phyloP scores from a whole-genome alignment of 2,888 invertebrate genomes.

The Drosophila eohydei region DNA sequence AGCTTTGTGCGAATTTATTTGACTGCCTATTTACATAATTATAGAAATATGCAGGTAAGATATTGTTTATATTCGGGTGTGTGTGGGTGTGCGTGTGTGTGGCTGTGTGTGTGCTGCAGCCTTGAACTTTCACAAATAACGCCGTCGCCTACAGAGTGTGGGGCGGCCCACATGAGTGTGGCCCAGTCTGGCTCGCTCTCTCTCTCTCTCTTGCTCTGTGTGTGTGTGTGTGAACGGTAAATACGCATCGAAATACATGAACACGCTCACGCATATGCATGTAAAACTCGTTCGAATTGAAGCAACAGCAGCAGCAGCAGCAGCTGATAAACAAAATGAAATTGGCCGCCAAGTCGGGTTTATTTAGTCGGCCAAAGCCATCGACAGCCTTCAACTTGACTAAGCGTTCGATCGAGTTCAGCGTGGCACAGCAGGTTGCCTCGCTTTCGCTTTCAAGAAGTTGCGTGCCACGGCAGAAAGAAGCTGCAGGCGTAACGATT shows the following conservation, averaged over 20 bases:
- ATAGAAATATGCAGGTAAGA: conserved; percentile 6
- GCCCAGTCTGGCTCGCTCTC: conserved; percentile 31
- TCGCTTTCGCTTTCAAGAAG: conserved; percentile 55
- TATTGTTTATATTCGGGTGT: not conserved
- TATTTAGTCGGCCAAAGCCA: conserved; percentile 64
- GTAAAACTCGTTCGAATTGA: conserved; percentile 34
- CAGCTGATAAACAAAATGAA: conserved; percentile 67
- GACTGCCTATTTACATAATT: conserved; percentile 11
- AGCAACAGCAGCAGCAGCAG: conserved; percentile 18
- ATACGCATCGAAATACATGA: conserved; percentile 8
- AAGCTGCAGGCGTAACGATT: not conserved
- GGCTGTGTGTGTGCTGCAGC: conserved; percentile 32
- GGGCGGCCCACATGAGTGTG: conserved; percentile 62
- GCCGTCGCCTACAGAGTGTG: conserved; percentile 27
- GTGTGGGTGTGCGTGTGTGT: not conserved
- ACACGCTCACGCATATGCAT: conserved; percentile 14
- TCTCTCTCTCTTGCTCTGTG: conserved; percentile 17
- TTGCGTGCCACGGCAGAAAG: not conserved
- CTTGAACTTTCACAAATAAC: conserved; percentile 71
- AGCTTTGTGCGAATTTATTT: conserved; percentile 25
- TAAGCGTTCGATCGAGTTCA: conserved; percentile 55
- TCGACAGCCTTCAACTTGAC: conserved; percentile 72
- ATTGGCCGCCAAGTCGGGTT: conserved; percentile 75
- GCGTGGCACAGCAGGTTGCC: conserved; percentile 11
- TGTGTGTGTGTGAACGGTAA: conserved; percentile 17